These are phyloP conservation scores for Ciona savignyi DNA, from an alignment of 23 tunicate species.

Conservation along the genomic window DNA sequence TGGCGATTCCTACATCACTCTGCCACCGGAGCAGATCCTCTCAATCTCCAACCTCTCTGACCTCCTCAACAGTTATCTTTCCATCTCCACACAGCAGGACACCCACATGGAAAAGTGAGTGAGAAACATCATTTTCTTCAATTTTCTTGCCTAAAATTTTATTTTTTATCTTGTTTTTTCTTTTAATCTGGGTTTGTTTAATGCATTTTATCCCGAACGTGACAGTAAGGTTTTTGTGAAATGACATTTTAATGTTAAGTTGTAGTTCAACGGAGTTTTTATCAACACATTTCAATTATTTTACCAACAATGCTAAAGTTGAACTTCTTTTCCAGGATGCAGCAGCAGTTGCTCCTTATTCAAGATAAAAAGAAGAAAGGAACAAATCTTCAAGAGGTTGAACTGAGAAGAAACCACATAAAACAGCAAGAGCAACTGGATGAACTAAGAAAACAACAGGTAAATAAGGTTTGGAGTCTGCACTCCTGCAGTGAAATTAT, in stretches of 20 bases:
- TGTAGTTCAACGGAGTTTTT: no score
- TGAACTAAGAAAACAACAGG: conserved; percentile 68
- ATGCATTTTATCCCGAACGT: no score
- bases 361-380: conserved; percentile 30
- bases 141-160: neutral
- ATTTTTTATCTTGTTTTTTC: neutral
- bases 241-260: no score
- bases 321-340: no score
- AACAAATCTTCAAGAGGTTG: conserved; percentile 54
- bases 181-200: no score
- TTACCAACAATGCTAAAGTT: no score
- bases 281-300: no score
- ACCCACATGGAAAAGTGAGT: conserved; percentile 71
- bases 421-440: conserved; percentile 78
- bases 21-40: conserved; percentile 57
- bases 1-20: conserved; percentile 26
- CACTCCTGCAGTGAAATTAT: no score
- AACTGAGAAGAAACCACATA: conserved; percentile 63
- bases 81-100: conserved; percentile 71
- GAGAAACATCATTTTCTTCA: neutral
- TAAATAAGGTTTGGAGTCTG: no score
- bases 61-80: conserved; percentile 38
- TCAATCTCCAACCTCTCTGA: conserved; percentile 51
- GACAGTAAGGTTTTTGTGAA: no score
- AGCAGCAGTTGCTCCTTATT: conserved; percentile 6